Conservation (phyloP, 2,113 vertebrate species). For the Heterocephalus glaber region DNA sequence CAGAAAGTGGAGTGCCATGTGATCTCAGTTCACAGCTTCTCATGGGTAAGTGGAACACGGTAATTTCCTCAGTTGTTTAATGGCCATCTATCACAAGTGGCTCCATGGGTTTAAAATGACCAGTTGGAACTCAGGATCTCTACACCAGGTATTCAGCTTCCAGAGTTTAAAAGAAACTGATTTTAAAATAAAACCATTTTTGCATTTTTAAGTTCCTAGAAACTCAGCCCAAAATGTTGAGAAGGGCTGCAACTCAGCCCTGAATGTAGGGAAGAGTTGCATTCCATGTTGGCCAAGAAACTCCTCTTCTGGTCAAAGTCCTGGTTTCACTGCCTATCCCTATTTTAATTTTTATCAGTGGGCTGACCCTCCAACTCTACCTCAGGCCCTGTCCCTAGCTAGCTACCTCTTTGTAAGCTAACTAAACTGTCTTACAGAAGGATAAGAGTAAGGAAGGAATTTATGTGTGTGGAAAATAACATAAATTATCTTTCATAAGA, state of each 20-base stretch:
- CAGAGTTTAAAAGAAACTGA: background rate
- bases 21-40: background rate
- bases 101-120: background rate
- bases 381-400: background rate
- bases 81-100: background rate
- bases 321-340: background rate
- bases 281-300: background rate
- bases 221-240: background rate
- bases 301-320: background rate
- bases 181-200: background rate
- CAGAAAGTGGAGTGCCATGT: background rate
- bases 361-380: background rate
- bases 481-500: background rate
- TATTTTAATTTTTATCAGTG: background rate
- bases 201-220: background rate
- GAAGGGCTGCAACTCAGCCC: background rate
- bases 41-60: background rate
- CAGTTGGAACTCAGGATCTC: background rate
- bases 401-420: background rate
- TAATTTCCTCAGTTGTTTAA: background rate
- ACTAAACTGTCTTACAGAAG: background rate
- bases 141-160: background rate
- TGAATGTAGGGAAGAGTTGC: background rate
- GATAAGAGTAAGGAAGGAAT: background rate
- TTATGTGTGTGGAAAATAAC: background rate